Base-by-base conservation (phyloP, 2,888 invertebrate species). In the Drosophila trichaetosa region DNA sequence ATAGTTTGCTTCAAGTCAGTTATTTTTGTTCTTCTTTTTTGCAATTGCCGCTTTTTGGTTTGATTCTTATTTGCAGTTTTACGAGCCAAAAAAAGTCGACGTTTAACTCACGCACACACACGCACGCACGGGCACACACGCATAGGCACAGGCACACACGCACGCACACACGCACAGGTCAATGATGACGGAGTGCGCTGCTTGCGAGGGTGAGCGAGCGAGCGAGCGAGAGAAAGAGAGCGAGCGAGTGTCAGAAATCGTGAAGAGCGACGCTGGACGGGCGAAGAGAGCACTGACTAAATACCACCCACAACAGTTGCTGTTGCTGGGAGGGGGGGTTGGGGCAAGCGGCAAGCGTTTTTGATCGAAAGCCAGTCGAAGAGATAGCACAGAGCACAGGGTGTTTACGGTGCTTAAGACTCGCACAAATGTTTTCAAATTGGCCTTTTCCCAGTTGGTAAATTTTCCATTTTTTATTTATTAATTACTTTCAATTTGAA, bases 381-480 rank as follows among this genome's bases (percentile, higher is more conserved):
- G 86, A 78, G 88, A 65, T 49, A 67, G 24, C 54, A 57, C 48
- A 24, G 46, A 61, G 58, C 83, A 88, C 87, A 88, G 91, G 91
- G 87, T 90, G 87, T 62, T 70, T 68, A 67, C 21, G 64, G 73
- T 71, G 34, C 46, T 24, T 52, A 58, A 59, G 67, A 69, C 69
- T 65, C 54, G 69, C 72, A 68, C 64, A 66, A 87, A 64, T 77
- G 51, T 82, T 77, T 84, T 84, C 82, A 68, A 88, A 88, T 88
- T 86, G 83, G 69, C 16, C 58, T 56, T 62, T 40, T 38, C 18
- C 16, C 54, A 64, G 31, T 71, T 66, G 42, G 46, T 48, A 18
- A 42, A 31, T 18, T 38, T 36, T 24, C n/a, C 24, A 13, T 16
- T 18, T 27, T 8, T 4, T 8, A 7, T 7, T 24, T 46, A 16